Base-by-base conservation (phyloP, 2,888 invertebrate species). In the Galeruca laticollis region DNA sequence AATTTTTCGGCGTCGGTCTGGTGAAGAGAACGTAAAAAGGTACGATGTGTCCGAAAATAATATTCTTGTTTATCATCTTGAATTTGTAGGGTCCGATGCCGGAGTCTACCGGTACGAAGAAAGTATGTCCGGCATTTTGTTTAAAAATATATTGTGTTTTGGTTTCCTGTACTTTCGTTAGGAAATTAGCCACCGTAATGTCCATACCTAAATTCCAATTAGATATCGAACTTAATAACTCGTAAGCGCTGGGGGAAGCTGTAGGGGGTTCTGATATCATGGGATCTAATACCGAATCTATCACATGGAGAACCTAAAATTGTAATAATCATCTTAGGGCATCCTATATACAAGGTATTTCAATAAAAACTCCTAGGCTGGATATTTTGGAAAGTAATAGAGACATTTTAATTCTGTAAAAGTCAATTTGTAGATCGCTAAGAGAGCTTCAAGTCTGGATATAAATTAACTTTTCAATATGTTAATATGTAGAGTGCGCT, bases 51-150 rank as follows among this genome's bases (percentile, higher is more conserved):
- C 94, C 95, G 80, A 94, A 93, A 64, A 97, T 90, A 52, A 95
- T 93, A 82, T 93, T 92, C 57, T 88, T 89, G 83, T 95, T 94
- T 61, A 95, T 91, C 81, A 92, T 88, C 77, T 92, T 90, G 51
- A 78, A 74, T 20, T 78, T 76, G 60, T 79, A 74, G 13, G 80
- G 93, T 90, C 93, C 92, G 79, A 95, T 93, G 64, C 94, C 94
- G 81, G 93, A 92, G 84, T 96, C 95, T 35, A 95, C 91, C 3
- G 96, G 96, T 76, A 97, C 91, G 82, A 97, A 94, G 86, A 93
- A 97, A 8, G 97, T 97, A 84, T 92, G 92, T 69, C 90, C 88
- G 56, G 94, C 94, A 68, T 91, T 90, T 51, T 90, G 89, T 78
- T 90, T 90, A 83, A 92, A 94, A 40, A 93, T 88, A 66, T 90